Conservation (phyloP, 53 echinoderm and acorn worm genomes). For the Astropecten irregularis region DNA sequence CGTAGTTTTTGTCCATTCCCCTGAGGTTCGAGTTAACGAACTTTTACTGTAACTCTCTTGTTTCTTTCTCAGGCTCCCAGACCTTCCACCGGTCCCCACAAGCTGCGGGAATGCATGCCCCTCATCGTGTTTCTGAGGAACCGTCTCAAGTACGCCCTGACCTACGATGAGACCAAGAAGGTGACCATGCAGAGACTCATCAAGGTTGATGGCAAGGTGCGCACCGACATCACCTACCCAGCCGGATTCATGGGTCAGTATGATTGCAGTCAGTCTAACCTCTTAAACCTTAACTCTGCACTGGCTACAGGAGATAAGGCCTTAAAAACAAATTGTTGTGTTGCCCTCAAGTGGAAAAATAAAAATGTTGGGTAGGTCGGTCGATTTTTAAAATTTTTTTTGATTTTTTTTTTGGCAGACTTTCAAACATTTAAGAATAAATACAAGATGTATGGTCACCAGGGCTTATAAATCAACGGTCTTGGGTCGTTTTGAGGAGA, state of each 20-base stretch:
- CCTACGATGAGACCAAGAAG: slow-evolving; percentile 94
- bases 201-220: slow-evolving; percentile 99
- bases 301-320: neutral
- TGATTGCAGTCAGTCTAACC: neutral
- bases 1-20: too few relatives aligned
- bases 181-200: slow-evolving; percentile 96
- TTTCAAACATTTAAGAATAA: too few relatives aligned
- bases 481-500: too few relatives aligned
- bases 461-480: too few relatives aligned
- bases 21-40: too few relatives aligned
- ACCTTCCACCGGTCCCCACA: slow-evolving; percentile 97
- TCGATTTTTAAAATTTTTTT: too few relatives aligned
- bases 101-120: slow-evolving; percentile 97
- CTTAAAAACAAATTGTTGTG: too few relatives aligned
- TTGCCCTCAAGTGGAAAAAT: too few relatives aligned
- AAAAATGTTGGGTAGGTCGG: too few relatives aligned
- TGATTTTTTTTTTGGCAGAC: too few relatives aligned
- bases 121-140: slow-evolving; percentile 94
- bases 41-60: too few relatives aligned
- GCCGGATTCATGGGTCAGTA: slow-evolving; percentile 98
- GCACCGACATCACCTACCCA: slow-evolving; percentile 94
- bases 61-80: slow-evolving; percentile 78
- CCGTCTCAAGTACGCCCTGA: slow-evolving; percentile 98
- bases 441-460: too few relatives aligned
- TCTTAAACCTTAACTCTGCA: neutral